Percentiles rank a stretch among this genome's conserved stretches.
phyloP scores from a whole-genome alignment of 2,888 invertebrate genomes.

The Amorpha juglandis region DNA sequence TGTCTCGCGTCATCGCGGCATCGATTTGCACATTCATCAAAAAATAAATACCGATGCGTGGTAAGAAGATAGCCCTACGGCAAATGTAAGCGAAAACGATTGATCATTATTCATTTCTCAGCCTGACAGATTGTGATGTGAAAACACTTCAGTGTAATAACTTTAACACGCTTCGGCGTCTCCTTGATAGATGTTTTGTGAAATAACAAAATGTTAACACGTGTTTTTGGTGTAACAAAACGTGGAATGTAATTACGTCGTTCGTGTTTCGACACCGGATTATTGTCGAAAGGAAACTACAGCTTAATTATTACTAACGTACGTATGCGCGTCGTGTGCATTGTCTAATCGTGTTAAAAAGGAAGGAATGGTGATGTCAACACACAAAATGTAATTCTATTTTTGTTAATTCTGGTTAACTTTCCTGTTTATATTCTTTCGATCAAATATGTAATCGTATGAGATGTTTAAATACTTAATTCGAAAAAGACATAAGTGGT shows the following conservation, averaged over 20 bases:
- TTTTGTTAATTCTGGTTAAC: not conserved
- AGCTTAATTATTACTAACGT: conserved; percentile 11
- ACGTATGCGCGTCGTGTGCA: conserved; percentile 2
- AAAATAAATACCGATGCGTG: conserved; percentile 55
- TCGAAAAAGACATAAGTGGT: too few species aligned
- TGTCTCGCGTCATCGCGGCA: conserved; percentile 23
- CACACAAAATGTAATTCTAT: not conserved
- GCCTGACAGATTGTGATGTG: conserved; percentile 75
- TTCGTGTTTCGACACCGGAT: conserved; percentile 17
- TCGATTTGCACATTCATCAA: conserved; percentile 33
- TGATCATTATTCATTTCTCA: conserved; percentile 73
- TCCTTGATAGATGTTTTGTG: conserved; percentile 62
- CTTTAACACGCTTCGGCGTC: conserved; percentile 65
- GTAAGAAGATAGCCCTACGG: conserved; percentile 62
- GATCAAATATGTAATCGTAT: not conserved
- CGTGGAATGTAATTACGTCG: conserved; percentile 31
- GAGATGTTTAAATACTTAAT: too few species aligned
- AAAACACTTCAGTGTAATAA: conserved; percentile 70
- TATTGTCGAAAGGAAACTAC: conserved; percentile 15
- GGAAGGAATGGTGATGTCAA: conserved; percentile 6
- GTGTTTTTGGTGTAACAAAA: conserved; percentile 45
- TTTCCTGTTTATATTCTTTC: not conserved
- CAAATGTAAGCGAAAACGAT: conserved; percentile 66
- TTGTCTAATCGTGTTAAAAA: conserved; percentile 7
- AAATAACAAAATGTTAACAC: conserved; percentile 64